Base-by-base conservation (phyloP, 2,888 invertebrate species). In the Oeneis ivallda region DNA sequence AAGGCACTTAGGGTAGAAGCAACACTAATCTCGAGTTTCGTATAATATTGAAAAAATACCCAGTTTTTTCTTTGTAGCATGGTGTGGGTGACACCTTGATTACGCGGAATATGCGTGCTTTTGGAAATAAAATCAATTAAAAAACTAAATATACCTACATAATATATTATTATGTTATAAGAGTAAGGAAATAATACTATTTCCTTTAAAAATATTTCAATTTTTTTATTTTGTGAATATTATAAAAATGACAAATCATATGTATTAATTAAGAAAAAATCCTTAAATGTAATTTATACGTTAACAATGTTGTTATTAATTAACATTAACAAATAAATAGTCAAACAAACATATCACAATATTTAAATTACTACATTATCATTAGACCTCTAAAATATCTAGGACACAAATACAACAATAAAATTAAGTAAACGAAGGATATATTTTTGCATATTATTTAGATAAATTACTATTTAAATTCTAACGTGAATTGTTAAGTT, bases 1-100 rank as follows among this genome's bases (percentile, higher is more conserved):
- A 65, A 65, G 65, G 65, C 65, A 65, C 65, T 59, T 64, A 47
- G 45, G 45, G 8, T 15, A 52, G 37, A 54, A 37, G 37, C 37
- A 54, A 52, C n/a, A 34, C 54, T 54, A 37, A 54, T 37, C 15
- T 54, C 53, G n/a, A 53, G 5, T 34, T 52, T 53, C 13, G 15
- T 34, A 37, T 10, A n/a, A n/a, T n/a, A n/a, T n/a, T n/a, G n/a
- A n/a, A n/a, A n/a, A n/a, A n/a, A 26, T 26, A 1, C 26, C 1
- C 1, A 26, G 5, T 26, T 26, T 26, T 26, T 26, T 26, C 2
- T 26, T 26, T 5, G 26, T 4, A 26, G 26, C 1, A 26, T 26
- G 26, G 26, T 26, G 26, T 2, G 26, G 26, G 26, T 26, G 26
- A 26, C 26, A 26, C 3, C 2, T 39, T 10, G 39, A 41, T 41